Conservation (phyloP, 2,797 vertebrate genomes). For the Erithacus rubecula region DNA sequence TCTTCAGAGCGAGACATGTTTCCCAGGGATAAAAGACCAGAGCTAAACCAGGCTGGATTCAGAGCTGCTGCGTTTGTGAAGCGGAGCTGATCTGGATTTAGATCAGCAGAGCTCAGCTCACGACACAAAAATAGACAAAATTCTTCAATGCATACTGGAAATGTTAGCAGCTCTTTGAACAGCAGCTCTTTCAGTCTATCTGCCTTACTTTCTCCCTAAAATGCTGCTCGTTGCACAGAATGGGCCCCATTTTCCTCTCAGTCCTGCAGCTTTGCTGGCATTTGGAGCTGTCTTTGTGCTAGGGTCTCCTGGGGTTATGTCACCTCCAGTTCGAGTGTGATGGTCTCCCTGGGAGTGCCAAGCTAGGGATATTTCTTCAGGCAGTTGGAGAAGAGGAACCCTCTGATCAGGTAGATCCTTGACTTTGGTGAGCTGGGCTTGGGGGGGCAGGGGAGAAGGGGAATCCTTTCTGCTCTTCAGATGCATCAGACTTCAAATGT, state of each 20-base stretch:
- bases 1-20: neutral
- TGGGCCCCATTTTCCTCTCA: neutral
- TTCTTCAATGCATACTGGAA: slow-evolving; percentile 1
- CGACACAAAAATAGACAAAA: neutral
- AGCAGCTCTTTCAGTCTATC: neutral
- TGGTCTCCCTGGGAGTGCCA: neutral
- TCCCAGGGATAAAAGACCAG: slow-evolving; percentile 1
- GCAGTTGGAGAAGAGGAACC: neutral
- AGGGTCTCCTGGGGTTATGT: neutral
- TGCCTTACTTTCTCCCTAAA: neutral
- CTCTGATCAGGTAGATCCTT: neutral
- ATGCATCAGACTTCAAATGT: neutral
- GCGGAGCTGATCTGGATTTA: slow-evolving; percentile 1
- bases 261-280: neutral
- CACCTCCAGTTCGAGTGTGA: accelerated
- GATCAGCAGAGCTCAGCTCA: slow-evolving; percentile 3
- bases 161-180: neutral
- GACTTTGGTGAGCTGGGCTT: neutral
- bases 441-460: too few relatives aligned
- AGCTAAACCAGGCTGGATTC: slow-evolving; percentile 3
- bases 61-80: neutral
- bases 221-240: neutral
- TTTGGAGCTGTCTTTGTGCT: neutral
- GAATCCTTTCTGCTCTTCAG: neutral
- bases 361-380: neutral